phyloP scores from a whole-genome alignment of 2,888 invertebrate species.

The Helicoverpa assulta region DNA sequence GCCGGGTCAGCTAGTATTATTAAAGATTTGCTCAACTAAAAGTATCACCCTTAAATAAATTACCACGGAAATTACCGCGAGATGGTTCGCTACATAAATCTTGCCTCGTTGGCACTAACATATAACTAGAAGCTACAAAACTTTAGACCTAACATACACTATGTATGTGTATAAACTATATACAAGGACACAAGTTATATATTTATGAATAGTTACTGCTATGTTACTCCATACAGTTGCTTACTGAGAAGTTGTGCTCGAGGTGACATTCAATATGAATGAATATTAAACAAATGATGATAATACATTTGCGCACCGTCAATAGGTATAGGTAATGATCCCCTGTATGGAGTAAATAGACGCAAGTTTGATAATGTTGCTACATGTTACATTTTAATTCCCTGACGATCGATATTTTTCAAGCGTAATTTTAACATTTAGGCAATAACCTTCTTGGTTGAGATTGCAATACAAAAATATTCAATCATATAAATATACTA shows the following conservation, averaged over 20 bases:
- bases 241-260: slow-evolving; percentile 4
- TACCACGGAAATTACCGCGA: slow-evolving; percentile 36
- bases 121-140: slow-evolving; percentile 58
- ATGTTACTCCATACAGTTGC: slow-evolving; percentile 32
- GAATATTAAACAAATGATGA: slow-evolving; percentile 23
- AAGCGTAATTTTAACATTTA: background rate
- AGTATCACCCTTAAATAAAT: slow-evolving; percentile 39
- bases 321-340: background rate
- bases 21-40: slow-evolving; percentile 41
- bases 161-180: slow-evolving; percentile 51
- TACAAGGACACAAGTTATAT: slow-evolving; percentile 53
- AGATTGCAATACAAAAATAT: slow-evolving; percentile 7
- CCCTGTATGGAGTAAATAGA: slow-evolving; percentile 28
- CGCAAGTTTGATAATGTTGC: slow-evolving; percentile 2
- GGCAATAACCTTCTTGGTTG: background rate
- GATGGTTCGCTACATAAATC: slow-evolving; percentile 36
- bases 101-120: slow-evolving; percentile 60
- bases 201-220: slow-evolving; percentile 23
- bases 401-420: background rate
- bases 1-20: too few species aligned
- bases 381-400: slow-evolving; percentile 9
- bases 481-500: background rate
- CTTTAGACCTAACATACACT: slow-evolving; percentile 57
- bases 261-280: slow-evolving; percentile 45
- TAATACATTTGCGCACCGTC: background rate